Conservation (phyloP, 2,888 invertebrate genomes). For the Drosophila koepferae region DNA sequence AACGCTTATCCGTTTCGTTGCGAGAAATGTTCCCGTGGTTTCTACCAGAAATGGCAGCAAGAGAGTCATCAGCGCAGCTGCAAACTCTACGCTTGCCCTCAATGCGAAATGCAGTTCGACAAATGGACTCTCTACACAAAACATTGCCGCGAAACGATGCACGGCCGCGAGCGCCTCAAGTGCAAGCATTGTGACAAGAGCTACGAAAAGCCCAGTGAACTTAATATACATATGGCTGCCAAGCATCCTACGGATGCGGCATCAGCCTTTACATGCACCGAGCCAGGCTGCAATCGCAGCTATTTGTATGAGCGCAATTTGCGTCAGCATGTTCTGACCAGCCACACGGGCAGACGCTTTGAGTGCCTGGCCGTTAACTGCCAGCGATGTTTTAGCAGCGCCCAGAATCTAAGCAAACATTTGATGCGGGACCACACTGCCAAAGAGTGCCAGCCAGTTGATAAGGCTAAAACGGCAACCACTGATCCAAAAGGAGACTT, state of each 20-base stretch:
- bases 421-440: constrained; percentile 61
- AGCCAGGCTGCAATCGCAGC: constrained; percentile 83
- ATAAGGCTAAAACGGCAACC: constrained; percentile 1
- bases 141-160: constrained; percentile 76
- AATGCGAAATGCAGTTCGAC: constrained; percentile 84
- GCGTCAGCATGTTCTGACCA: constrained; percentile 86
- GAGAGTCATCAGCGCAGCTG: constrained; percentile 85
- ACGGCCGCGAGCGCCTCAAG: constrained; percentile 86
- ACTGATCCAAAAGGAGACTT: background rate
- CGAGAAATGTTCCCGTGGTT: constrained; percentile 86
- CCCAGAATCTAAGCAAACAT: constrained; percentile 77
- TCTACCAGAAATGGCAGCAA: constrained; percentile 85
- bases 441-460: constrained; percentile 1
- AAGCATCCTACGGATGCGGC: constrained; percentile 69
- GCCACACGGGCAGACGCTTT: constrained; percentile 86
- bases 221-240: constrained; percentile 85
- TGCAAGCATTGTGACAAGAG: constrained; percentile 86
- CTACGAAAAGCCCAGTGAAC: constrained; percentile 86
- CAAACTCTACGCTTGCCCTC: constrained; percentile 83
- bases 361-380: constrained; percentile 84
- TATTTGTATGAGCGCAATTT: constrained; percentile 87
- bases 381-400: constrained; percentile 72
- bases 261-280: constrained; percentile 75
- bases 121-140: constrained; percentile 78
- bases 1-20: constrained; percentile 86